Conservation (phyloP, 2,113 vertebrate genomes). For the Hyperopisus bebe region DNA sequence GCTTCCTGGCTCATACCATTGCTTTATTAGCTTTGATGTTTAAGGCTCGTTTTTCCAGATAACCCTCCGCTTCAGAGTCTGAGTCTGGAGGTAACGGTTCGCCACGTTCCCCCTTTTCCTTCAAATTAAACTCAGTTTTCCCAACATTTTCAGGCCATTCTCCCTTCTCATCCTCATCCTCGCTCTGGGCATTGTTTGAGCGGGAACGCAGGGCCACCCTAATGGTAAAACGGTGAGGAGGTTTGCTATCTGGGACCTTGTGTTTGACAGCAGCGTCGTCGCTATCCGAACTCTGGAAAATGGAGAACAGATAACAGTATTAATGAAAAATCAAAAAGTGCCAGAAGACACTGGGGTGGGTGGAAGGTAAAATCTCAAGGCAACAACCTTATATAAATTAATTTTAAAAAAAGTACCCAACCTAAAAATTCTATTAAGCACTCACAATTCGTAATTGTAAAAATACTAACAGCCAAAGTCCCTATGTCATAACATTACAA, state of each 20-base stretch:
- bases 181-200: not conserved
- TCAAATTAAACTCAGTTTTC: not conserved
- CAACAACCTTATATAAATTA: not conserved
- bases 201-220: constrained; percentile 46
- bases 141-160: not conserved
- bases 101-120: not conserved
- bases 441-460: not conserved
- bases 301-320: not conserved
- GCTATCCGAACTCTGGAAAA: constrained; percentile 31
- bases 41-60: constrained; percentile 53
- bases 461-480: not conserved
- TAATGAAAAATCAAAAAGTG: not conserved
- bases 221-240: constrained; percentile 40
- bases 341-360: not conserved
- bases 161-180: constrained; percentile 25
- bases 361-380: not conserved
- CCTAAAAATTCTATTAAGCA: not conserved
- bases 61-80: constrained; percentile 42
- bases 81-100: not conserved
- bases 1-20: constrained; percentile 46
- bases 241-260: constrained; percentile 9
- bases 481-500: not conserved
- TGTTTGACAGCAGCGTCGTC: constrained; percentile 19
- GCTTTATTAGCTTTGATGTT: constrained; percentile 67
- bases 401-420: not conserved